These are phyloP conservation scores for Trematocara stigmaticum DNA, from an alignment of 2,113 vertebrate genomes.

Conservation along the genomic window DNA sequence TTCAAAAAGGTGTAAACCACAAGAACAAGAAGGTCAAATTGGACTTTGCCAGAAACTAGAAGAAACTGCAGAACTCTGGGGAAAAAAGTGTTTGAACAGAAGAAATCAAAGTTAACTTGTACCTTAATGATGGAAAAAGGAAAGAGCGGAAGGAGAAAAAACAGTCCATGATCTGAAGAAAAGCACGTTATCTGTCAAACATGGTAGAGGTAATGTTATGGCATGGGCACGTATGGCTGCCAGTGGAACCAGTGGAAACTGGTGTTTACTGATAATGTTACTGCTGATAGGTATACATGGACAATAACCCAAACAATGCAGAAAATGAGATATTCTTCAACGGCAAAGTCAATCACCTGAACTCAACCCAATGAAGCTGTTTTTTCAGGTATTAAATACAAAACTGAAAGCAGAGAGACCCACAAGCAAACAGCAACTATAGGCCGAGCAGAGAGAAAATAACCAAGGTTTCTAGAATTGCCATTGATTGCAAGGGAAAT, in stretches of 20 bases:
- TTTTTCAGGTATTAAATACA: neutral
- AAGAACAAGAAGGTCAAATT: neutral
- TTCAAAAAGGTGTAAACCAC: neutral
- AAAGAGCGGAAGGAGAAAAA: neutral
- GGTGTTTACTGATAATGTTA: neutral
- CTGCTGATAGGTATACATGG: neutral
- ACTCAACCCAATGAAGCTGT: neutral
- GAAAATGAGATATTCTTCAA: neutral
- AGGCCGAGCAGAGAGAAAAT: neutral
- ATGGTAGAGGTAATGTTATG: neutral
- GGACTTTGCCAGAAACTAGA: neutral
- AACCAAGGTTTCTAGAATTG: neutral
- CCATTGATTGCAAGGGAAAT: neutral
- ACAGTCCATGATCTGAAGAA: neutral
- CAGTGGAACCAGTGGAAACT: neutral
- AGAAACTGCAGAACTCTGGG: neutral
- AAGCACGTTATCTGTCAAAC: rapidly evolving
- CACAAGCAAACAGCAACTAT: neutral
- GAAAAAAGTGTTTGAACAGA: neutral
- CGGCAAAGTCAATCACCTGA: neutral
- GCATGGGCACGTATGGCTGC: neutral
- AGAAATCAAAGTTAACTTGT: neutral
- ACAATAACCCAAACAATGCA: neutral
- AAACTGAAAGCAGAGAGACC: neutral
- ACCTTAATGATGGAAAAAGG: neutral